These are phyloP conservation scores for Sebastes vulpes DNA, from an alignment of 2,797 vertebrate genomes.

Conservation along the genomic window DNA sequence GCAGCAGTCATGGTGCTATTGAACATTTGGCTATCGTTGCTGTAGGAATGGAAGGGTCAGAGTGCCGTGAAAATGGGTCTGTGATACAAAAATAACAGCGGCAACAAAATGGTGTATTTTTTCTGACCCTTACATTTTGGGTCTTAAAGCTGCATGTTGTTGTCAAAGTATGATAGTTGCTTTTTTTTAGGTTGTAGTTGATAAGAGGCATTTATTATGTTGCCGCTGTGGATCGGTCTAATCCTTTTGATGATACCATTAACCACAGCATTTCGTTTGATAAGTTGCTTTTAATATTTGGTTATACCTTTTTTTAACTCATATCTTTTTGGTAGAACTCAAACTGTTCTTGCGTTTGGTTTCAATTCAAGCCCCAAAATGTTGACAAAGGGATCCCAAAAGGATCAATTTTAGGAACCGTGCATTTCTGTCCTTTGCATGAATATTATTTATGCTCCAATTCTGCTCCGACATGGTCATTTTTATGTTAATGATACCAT, in stretches of 20 bases:
- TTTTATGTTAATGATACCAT: not conserved
- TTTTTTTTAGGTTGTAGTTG: too few relatives aligned
- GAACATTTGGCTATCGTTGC: not conserved
- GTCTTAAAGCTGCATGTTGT: not conserved
- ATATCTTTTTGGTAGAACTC: not conserved
- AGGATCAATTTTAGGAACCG: not conserved
- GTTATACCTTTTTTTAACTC: not conserved
- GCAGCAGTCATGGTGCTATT: not conserved
- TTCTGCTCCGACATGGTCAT: not conserved
- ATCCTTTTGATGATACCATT: not conserved
- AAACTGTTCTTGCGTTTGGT: not conserved
- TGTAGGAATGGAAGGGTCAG: not conserved
- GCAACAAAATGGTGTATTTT: not conserved
- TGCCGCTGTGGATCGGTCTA: not conserved
- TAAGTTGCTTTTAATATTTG: not conserved
- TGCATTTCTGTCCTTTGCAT: not conserved
- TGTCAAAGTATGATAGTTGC: not conserved
- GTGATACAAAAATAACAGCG: not conserved
- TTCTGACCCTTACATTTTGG: not conserved
- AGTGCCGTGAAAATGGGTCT: not conserved
- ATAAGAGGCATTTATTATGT: not conserved
- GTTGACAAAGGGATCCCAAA: not conserved
- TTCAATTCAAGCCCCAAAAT: not conserved
- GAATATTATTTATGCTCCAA: not conserved
- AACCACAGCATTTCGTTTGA: not conserved